Evolutionary conservation across 2,888 invertebrate species (phyloP).

Genomic region (Hirtodrosophila duncani): DNA sequence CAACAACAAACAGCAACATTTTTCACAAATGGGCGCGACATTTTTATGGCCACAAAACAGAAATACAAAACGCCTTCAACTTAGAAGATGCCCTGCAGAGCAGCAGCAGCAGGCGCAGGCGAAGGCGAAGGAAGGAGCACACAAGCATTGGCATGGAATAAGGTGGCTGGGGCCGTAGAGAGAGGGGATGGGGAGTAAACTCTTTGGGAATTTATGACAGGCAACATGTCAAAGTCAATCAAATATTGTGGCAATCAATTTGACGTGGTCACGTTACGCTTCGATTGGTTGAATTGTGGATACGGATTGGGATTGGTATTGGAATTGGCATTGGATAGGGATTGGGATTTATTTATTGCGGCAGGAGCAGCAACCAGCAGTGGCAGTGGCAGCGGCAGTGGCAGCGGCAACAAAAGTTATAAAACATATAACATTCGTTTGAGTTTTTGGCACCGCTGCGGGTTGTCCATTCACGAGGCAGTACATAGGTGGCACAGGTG

Average conservation of each 20-base stretch:
- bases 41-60: constrained; percentile 32
- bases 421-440: constrained; percentile 52
- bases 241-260: constrained; percentile 74
- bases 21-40: constrained; percentile 24
- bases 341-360: constrained; percentile 64
- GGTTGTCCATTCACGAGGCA: constrained; percentile 15
- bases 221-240: constrained; percentile 77
- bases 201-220: constrained; percentile 68
- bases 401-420: constrained; percentile 37
- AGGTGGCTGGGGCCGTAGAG: no score
- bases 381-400: constrained; percentile 1
- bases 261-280: constrained; percentile 56
- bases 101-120: background rate
- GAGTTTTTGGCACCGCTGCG: constrained; percentile 63
- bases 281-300: constrained; percentile 39
- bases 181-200: constrained; percentile 2
- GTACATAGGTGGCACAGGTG: constrained; percentile 64
- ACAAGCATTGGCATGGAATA: constrained; percentile 9
- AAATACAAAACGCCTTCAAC: background rate
- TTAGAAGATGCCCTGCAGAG: constrained; percentile 11
- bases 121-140: background rate
- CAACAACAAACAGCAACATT: no score
- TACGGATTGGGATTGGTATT: constrained; percentile 4
- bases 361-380: constrained; percentile 26
- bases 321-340: constrained; percentile 3